Base-by-base conservation (phyloP, 2,113 vertebrate genomes). In the Erinaceus europaeus region DNA sequence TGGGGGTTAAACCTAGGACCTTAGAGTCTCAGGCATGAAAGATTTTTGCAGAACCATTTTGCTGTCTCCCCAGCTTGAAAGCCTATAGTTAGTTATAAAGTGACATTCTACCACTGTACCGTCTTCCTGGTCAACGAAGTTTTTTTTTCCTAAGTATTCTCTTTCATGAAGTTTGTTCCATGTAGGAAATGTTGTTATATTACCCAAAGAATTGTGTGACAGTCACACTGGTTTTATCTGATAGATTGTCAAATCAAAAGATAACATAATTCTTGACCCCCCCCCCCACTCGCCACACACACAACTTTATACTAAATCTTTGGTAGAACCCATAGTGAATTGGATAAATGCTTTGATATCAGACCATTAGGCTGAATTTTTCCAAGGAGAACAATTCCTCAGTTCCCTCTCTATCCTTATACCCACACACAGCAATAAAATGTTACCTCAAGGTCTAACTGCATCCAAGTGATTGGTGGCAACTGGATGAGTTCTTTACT, bases 221-320 rank as follows among this genome's bases (percentile, higher is more conserved):
- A 46, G 27, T 32, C 32, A 42, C 48, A 53, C 69, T 40, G 40
- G 57, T 48, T 84, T 89, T 65, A 78, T 67, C 61, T 71, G 64
- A 34, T 38, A 79, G 50, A 81, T 59, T 40, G 74, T n/a, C 25
- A 48, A 79, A 84, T 75, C 59, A 77, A 50, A 88, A 82, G 71
- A 73, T 50, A 52, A 50, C 61, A 75, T 44, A 73, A 48, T 34
- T 68, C 73, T 75, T 62, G 36, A 25, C 9, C 29, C 4, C 17
- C n/a, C n/a, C n/a, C n/a, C n/a, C n/a, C n/a, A n/a, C n/a, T n/a
- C n/a, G n/a, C n/a, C n/a, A n/a, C n/a, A n/a, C n/a, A n/a, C n/a
- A n/a, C n/a, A n/a, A n/a, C n/a, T 80, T 84, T 75, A 36, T 27
- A 62, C 21, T 76, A 53, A 85, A 57, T 40, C 55, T 44, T 55